Evolutionary conservation across 2,888 invertebrate genomes (phyloP), one percentile per base, ranked within the genome.

Genomic region (Volucella inflata): DNA sequence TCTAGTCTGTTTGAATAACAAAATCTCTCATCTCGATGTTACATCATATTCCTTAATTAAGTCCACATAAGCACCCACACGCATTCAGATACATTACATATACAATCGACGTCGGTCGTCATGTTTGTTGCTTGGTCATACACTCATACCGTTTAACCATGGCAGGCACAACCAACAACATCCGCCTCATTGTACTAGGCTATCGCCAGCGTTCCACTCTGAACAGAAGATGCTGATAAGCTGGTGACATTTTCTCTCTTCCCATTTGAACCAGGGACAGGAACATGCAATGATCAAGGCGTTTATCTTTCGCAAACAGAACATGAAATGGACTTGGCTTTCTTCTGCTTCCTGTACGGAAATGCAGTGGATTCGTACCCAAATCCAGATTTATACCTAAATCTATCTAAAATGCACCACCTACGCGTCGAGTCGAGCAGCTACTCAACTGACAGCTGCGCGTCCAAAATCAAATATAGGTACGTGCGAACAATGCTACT

Each of bases 21-120:
- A 70, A 57, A 70, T 44, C 57, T 65, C 64, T 74, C 64, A 75
- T 67, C 75, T 79, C 70, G 79, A 70, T 84, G 75, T 84, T 80
- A 84, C 84, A 75, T 84, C 79, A 84, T 67, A 79, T 64, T 60
- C 46, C 62, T 57, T 62, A 84, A 80, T 84, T 80, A 84, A 75
- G 74, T 64, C 51, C 53, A 36, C 44, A 64, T 46, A 30, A 57
- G 64, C 42, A 68, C 74, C 57, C 78, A 68, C 53, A 55, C 60
- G 55, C 30, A 30, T 50, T 57, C 36, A 51, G 46, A 77, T 12
- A 76, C 38, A 10, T 1, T 30, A n/a, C 21, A 9, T 9, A 16
- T 16, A 36, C 21, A 16, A 14, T 48, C 30, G 30, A 30, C 30
- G 30, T 21, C 21, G 21, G 21, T 1, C 21, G 2, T 30, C 30